phyloP scores from a whole-genome alignment of 2,113 vertebrate species.

The Gallinago jamesoni region DNA sequence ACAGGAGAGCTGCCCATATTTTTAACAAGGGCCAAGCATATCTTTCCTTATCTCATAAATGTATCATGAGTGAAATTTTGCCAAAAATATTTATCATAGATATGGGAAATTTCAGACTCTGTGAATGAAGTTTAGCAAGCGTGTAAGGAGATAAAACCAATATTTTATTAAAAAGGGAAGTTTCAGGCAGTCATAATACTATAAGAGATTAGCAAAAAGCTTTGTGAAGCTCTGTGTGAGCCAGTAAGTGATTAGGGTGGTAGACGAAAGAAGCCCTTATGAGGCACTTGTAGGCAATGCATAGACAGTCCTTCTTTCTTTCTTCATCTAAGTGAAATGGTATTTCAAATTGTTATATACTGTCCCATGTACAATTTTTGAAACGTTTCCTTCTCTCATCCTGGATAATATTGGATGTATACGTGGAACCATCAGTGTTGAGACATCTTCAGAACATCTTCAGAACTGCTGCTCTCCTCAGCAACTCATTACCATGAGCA shows the following conservation, averaged over 20 bases:
- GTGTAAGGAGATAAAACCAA: neutral
- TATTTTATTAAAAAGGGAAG: neutral
- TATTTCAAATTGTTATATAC: neutral
- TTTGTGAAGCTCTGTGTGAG: neutral
- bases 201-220: neutral
- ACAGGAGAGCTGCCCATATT: neutral
- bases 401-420: neutral
- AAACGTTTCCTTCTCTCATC: neutral
- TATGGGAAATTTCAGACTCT: neutral
- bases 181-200: neutral
- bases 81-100: neutral
- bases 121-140: neutral
- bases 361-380: neutral
- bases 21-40: neutral
- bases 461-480: neutral
- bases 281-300: neutral
- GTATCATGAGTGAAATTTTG: neutral
- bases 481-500: fast-evolving
- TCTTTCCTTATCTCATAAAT: neutral
- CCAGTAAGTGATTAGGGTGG: neutral
- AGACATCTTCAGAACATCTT: neutral
- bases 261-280: neutral
- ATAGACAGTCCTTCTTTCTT: neutral
- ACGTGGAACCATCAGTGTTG: neutral
- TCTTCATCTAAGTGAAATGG: neutral